A percentile compares a stretch with the other conserved stretches of the same genome.
Evolutionary conservation across 2,113 vertebrate species (phyloP).

Genomic region (Tachuris rubrigastra): DNA sequence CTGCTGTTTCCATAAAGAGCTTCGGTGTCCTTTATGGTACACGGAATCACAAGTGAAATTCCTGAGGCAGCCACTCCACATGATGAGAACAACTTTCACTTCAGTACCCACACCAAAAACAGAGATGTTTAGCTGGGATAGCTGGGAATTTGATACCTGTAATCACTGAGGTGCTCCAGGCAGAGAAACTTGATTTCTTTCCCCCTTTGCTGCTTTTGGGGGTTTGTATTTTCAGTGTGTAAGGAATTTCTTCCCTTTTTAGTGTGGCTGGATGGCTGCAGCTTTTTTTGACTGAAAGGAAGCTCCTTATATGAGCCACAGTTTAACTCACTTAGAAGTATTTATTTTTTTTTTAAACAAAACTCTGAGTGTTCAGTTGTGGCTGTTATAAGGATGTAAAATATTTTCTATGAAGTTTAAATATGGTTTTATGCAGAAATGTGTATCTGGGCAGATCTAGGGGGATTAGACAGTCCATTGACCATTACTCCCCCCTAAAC

Average conservation of each 20-base stretch:
- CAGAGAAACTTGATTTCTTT: not conserved
- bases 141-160: not conserved
- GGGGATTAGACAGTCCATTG: not conserved
- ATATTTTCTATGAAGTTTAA: not conserved
- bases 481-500: not conserved
- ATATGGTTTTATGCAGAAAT: not conserved
- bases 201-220: not conserved
- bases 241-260: not conserved
- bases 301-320: not conserved
- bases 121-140: not conserved
- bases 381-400: not conserved
- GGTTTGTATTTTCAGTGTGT: not conserved
- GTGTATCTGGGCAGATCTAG: not conserved
- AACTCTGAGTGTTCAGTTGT: not conserved
- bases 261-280: not conserved
- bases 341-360: not conserved
- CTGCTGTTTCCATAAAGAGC: not conserved
- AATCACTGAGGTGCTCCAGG: not conserved
- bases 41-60: not conserved
- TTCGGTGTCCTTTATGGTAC: not conserved
- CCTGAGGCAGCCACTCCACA: fast-evolving
- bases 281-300: not conserved
- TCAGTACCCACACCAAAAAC: fast-evolving
- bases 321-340: not conserved
- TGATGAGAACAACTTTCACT: not conserved